Evolutionary conservation across 2,888 invertebrate species (phyloP).

Genomic region (Orthonevra nobilis): DNA sequence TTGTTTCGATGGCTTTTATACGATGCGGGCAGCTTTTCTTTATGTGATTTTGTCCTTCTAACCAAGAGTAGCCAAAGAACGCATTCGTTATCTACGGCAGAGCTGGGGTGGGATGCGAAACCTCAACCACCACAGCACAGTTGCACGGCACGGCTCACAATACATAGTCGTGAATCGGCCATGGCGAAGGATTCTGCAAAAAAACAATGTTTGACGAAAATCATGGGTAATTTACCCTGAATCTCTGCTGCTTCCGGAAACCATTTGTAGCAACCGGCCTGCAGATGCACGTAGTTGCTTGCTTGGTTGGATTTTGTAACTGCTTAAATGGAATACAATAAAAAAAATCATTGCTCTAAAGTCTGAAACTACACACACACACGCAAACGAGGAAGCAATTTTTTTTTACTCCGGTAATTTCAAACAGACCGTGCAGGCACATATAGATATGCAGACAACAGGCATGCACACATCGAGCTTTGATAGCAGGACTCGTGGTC

Average conservation of each 20-base stretch:
- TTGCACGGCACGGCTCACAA: neutral
- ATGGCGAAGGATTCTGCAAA: constrained; percentile 5
- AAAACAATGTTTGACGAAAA: constrained; percentile 61
- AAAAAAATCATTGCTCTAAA: constrained; percentile 26
- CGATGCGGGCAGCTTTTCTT: constrained; percentile 41
- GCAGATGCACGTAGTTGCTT: constrained; percentile 24
- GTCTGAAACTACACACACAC: constrained; percentile 21
- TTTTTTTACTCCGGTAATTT: constrained; percentile 27
- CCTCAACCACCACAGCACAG: neutral
- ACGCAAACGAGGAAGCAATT: constrained; percentile 2
- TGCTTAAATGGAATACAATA: constrained; percentile 6
- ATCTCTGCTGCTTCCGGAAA: constrained; percentile 44
- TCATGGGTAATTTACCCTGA: constrained; percentile 60
- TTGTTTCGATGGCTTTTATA: constrained; percentile 4
- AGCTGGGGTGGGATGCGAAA: neutral
- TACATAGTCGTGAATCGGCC: constrained; percentile 9
- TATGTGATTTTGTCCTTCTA: constrained; percentile 51
- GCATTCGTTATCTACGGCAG: constrained; percentile 53
- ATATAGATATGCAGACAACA: constrained; percentile 42
- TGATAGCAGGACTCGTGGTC: neutral
- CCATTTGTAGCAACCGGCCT: constrained; percentile 45
- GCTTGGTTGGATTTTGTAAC: constrained; percentile 45
- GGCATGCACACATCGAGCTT: constrained; percentile 30
- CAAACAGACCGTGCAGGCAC: constrained; percentile 24
- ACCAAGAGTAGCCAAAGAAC: constrained; percentile 46